Evolutionary conservation across 23 tunicate species (phyloP).

Genomic region (Phallusia fumigata): DNA sequence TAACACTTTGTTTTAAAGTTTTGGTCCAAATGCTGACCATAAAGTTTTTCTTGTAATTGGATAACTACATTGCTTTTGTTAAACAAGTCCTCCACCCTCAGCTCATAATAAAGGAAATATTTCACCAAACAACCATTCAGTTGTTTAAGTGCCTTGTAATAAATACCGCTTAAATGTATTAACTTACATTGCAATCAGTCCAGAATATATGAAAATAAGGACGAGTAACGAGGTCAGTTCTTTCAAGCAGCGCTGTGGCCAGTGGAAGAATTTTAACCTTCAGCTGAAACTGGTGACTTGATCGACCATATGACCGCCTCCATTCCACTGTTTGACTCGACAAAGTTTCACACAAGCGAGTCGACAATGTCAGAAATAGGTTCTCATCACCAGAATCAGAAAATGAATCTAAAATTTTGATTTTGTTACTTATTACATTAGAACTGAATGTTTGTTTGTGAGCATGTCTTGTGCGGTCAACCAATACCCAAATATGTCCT

Average conservation of each 20-base stretch:
- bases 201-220: slow-evolving; percentile 92
- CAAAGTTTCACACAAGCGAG: slow-evolving; percentile 49
- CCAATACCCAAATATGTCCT: not conserved
- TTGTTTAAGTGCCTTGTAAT: too few relatives aligned
- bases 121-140: too few relatives aligned
- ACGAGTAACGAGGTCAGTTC: slow-evolving; percentile 79
- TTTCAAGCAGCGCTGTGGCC: slow-evolving; percentile 52
- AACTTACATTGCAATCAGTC: slow-evolving; percentile 90
- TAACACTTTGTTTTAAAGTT: not conserved
- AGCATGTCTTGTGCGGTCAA: too few relatives aligned
- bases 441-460: too few relatives aligned
- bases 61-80: too few relatives aligned
- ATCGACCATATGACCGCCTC: slow-evolving; percentile 75
- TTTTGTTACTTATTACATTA: not conserved
- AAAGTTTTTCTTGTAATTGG: too few relatives aligned
- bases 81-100: too few relatives aligned
- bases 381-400: slow-evolving; percentile 70
- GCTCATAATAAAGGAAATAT: too few relatives aligned
- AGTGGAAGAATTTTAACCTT: slow-evolving; percentile 75
- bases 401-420: slow-evolving; percentile 46
- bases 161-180: not conserved
- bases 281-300: slow-evolving; percentile 34
- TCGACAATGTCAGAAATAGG: slow-evolving; percentile 67
- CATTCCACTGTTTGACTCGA: slow-evolving; percentile 67
- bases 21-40: too few relatives aligned